Base-by-base conservation (phyloP, 1,140 invertebrate species). In the Muscidifurax raptorellus region DNA sequence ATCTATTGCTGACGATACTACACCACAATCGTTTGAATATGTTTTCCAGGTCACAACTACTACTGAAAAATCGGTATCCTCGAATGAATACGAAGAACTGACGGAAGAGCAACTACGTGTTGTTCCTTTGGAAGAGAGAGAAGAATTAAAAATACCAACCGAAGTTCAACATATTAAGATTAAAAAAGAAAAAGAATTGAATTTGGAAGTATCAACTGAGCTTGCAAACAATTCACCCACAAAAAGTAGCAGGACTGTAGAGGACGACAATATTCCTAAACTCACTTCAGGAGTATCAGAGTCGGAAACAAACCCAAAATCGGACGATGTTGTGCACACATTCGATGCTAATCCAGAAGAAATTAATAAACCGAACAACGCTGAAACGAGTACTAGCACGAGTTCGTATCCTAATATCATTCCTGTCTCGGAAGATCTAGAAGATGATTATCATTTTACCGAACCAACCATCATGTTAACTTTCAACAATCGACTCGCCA, bases 381-480 rank as follows among this genome's bases (percentile, higher is more conserved):
- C 27, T 7, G 72, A 69, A 7, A 25, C 64, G 30, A 47, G 40
- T 2, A 69, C 15, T 0, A 40, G 30, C n/a, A 86, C 78, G 3
- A 86, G 86, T 18, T 88, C 87, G 76, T 88, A 87, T 84, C 89
- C 90, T n/a, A 90, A 83, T 9, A 86, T 90, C 36, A 93, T 92
- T 84, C 92, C 92, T 27, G 92, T 93, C 15, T 90, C 90, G 6
- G 92, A 92, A 84, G 88, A 90, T 32, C 88, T 89, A 30, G 90
- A 90, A 74, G 80, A 66, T 36, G 69, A 86, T 78, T 15, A 83
- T 32, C 13, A 86, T 2, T 69, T 71, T 80, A 81, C 87, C 75
- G 87, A 89, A 86, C 1, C 85, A 22, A 44, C 88, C 2, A 67
- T 86, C 22, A 83, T 82, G 64, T 18, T 59, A 59, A 66, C 79